Evolutionary conservation across 2,113 vertebrate genomes (phyloP), one percentile per base, ranked within the genome.

Genomic region (Festucalex cinctus): DNA sequence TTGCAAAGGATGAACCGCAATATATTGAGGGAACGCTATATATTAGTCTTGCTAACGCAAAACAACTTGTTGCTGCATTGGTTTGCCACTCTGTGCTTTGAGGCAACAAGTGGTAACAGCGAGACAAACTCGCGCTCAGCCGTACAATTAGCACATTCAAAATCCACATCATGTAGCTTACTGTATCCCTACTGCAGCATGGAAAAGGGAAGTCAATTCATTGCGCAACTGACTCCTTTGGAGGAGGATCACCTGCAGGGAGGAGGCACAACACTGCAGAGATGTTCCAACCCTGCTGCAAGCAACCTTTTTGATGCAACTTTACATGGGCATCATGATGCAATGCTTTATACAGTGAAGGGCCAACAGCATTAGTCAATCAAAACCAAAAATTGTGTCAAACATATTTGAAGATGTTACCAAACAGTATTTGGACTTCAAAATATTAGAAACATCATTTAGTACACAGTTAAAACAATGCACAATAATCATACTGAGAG

Each of bases 191-290:
- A 61, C 58, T 61, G 58, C 58, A 39, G n/a, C 58, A 59, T 28
- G 35, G 32, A 37, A n/a, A 24, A 56, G 53, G 57, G 26, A 37
- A 61, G 17, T 37, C 36, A 39, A 39, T 22, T 36, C 20, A 13
- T 61, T 12, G 51, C 51, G 51, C 51, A 26, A 54, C 22, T 13
- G 5, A 54, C 2, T 54, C 22, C 12, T 54, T 59, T 54, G 10
- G 58, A 39, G 73, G 49, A 63, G 28, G 60, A 53, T 71, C 48
- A 58, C 63, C 68, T 71, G 75, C 39, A 6, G 53, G 68, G 68
- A 69, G 41, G 66, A 69, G 56, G 71, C 49, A 44, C 51, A 64
- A 59, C 59, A 60, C 65, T 70, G 72, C 68, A 65, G 77, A 49
- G 61, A 51, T 71, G 41, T 41, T 41, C 46, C n/a, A 54, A 67